Conservation (phyloP, 2,797 vertebrate genomes). For the Ispidina picta region DNA sequence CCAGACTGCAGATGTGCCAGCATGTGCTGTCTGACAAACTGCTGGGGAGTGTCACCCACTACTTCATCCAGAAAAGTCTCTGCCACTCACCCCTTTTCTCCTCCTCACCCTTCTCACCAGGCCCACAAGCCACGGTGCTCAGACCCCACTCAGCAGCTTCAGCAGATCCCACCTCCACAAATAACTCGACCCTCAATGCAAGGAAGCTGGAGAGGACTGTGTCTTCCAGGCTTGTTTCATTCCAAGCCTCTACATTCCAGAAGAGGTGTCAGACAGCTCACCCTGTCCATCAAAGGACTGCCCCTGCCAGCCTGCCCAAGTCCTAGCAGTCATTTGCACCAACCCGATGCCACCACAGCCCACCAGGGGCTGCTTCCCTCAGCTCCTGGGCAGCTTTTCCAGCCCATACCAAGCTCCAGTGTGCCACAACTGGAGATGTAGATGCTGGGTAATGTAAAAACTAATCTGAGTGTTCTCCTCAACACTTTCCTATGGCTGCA, state of each 20-base stretch:
- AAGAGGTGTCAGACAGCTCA: background rate
- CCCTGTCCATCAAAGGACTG: background rate
- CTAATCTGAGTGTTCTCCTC: background rate
- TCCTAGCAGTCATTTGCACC: background rate
- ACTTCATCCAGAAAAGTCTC: background rate
- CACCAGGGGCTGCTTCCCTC: background rate
- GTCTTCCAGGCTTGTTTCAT: background rate
- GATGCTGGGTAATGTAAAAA: background rate
- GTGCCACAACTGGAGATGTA: background rate
- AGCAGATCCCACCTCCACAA: accelerated
- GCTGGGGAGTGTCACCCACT: background rate
- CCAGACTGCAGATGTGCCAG: background rate
- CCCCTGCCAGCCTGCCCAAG: background rate
- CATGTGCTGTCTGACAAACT: background rate
- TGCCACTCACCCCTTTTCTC: background rate
- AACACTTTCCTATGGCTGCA: background rate
- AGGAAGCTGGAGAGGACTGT: background rate
- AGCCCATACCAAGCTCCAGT: background rate
- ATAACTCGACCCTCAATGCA: background rate
- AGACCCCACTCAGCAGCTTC: background rate
- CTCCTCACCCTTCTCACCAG: background rate
- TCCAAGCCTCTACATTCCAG: background rate
- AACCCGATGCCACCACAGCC: background rate
- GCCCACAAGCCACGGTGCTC: background rate
- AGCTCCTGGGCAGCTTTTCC: background rate